These are phyloP conservation scores for Oryctes rhinoceros DNA, from an alignment of 1,140 invertebrate genomes.

Conservation along the genomic window DNA sequence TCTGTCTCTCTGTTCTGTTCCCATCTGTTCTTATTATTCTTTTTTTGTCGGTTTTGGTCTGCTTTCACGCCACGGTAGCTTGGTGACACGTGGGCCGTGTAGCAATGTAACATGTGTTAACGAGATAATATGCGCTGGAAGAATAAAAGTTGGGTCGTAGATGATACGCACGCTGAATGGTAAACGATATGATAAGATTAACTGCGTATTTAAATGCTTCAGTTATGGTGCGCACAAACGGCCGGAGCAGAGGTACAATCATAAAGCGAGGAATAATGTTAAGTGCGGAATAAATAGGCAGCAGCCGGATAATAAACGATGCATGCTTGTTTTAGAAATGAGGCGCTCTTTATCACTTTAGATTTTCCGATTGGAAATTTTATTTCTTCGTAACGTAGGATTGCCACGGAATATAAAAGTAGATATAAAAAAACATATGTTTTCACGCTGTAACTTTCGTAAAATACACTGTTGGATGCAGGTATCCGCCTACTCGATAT, in stretches of 20 bases:
- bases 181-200: constrained; percentile 15
- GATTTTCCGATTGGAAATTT: neutral
- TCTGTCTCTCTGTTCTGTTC: neutral
- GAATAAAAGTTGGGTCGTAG: neutral
- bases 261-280: neutral
- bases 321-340: neutral
- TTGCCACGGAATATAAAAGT: too few species aligned
- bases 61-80: neutral
- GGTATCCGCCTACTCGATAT: too few species aligned
- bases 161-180: neutral
- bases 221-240: neutral
- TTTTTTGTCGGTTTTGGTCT: neutral
- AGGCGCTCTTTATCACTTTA: neutral
- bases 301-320: neutral
- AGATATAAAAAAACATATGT: too few species aligned
- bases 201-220: neutral
- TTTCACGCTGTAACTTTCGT: too few species aligned
- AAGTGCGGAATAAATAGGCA: constrained; percentile 9
- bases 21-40: neutral
- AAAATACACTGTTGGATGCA: too few species aligned
- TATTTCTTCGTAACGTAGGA: too few species aligned
- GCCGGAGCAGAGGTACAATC: neutral
- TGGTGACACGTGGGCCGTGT: constrained; percentile 11
- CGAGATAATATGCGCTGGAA: constrained; percentile 4
- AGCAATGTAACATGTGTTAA: constrained; percentile 7